Evolutionary conservation across 2,113 vertebrate genomes (phyloP).

Genomic region (Oryctolagus cuniculus): DNA sequence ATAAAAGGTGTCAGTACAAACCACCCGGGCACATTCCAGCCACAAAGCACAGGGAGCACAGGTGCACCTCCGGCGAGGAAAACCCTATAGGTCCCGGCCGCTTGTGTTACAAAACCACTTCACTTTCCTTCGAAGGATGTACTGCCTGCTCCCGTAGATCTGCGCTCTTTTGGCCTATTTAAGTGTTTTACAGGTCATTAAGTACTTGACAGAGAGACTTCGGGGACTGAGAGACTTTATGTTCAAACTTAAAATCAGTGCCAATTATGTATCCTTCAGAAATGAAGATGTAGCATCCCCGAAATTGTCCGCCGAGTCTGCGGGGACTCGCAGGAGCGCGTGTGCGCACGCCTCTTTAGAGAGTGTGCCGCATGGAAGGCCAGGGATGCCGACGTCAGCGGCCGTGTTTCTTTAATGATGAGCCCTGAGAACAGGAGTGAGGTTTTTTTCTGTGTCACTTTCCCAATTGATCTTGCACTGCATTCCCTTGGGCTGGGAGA

Average conservation of each 20-base stretch:
- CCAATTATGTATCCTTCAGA: slow-evolving; percentile 65
- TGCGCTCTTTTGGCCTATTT: slow-evolving; percentile 60
- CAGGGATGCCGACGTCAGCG: neutral
- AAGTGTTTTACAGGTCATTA: slow-evolving; percentile 74
- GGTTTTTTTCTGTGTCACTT: neutral
- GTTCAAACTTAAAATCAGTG: slow-evolving; percentile 34
- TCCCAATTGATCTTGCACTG: neutral
- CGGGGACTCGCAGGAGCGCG: neutral
- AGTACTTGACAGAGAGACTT: slow-evolving; percentile 69
- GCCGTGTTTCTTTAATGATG: neutral
- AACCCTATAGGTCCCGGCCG: neutral
- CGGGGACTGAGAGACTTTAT: slow-evolving; percentile 65
- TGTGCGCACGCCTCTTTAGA: neutral
- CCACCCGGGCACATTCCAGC: neutral
- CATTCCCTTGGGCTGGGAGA: neutral
- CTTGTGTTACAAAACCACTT: slow-evolving; percentile 21
- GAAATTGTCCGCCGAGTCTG: neutral
- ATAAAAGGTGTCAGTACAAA: slow-evolving; percentile 47
- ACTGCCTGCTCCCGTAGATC: neutral
- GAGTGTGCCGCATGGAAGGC: neutral
- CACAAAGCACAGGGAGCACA: neutral
- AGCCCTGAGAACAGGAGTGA: neutral
- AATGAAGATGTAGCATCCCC: slow-evolving; percentile 41
- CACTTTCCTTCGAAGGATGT: neutral
- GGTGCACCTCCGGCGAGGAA: slow-evolving; percentile 27